These are phyloP conservation scores for Auanema sp. DNA, from an alignment of 2,888 invertebrate genomes.

Conservation along the genomic window DNA sequence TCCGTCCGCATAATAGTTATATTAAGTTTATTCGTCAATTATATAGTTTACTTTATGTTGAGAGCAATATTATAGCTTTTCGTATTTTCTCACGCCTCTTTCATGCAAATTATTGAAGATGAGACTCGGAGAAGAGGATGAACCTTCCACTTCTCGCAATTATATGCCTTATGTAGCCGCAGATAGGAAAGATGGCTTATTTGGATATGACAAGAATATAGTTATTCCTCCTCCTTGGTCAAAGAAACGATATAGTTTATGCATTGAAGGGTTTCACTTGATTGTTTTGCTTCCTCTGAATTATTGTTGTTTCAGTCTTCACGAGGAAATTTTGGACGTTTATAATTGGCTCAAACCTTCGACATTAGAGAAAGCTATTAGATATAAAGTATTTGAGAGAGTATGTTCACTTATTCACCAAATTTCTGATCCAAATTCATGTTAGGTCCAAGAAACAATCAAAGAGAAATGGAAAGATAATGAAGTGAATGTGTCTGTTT, in stretches of 20 bases:
- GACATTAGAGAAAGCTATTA: slow-evolving; percentile 83
- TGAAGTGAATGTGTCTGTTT: slow-evolving; percentile 78
- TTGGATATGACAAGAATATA: slow-evolving; percentile 15
- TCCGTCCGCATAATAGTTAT: no score
- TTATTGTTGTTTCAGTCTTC: slow-evolving; percentile 73
- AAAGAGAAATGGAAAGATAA: slow-evolving; percentile 25
- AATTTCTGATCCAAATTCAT: background rate
- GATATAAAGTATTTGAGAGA: slow-evolving; percentile 83
- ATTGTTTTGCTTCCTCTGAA: no score
- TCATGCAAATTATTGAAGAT: background rate
- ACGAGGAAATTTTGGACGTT: slow-evolving; percentile 96
- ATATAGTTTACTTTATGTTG: no score
- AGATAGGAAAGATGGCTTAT: slow-evolving; percentile 11
- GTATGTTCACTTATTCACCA: slow-evolving; percentile 70
- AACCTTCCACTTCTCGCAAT: slow-evolving; percentile 16
- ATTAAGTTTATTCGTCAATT: no score
- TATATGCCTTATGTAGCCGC: slow-evolving; percentile 13
- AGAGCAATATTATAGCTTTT: no score
- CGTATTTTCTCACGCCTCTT: no score
- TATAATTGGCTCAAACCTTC: slow-evolving; percentile 91
- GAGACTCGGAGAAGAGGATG: slow-evolving; percentile 7
- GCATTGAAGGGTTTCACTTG: slow-evolving; percentile 33
- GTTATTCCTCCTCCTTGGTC: slow-evolving; percentile 41
- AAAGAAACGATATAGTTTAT: slow-evolving; percentile 39
- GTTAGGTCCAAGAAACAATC: slow-evolving; percentile 34